phyloP scores from a whole-genome alignment of 2,113 vertebrate genomes.

The Petrocephalus zakoni region DNA sequence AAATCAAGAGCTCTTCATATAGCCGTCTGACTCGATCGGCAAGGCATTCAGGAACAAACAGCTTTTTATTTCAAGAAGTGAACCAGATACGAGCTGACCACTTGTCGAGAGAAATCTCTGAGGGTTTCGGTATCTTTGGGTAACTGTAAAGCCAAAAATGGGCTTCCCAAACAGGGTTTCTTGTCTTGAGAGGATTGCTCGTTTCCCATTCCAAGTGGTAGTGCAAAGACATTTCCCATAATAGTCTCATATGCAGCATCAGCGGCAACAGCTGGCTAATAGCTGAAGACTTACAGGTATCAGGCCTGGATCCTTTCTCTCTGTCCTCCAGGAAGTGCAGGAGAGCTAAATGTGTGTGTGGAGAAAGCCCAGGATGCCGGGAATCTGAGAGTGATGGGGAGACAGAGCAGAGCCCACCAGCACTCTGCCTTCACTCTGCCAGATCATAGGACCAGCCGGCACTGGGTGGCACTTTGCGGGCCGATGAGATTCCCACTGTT shows the following conservation, averaged over 20 bases:
- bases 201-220: neutral
- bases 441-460: neutral
- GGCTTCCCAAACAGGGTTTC: neutral
- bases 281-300: conserved; percentile 16
- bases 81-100: neutral
- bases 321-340: neutral
- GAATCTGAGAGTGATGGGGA: neutral
- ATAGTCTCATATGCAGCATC: neutral
- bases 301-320: conserved; percentile 21
- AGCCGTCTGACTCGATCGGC: neutral
- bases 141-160: neutral
- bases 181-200: conserved; percentile 16
- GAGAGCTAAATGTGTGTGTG: neutral
- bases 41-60: conserved; percentile 5
- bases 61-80: neutral
- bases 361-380: neutral
- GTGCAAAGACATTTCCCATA: neutral
- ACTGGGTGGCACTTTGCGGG: neutral
- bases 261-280: neutral
- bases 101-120: neutral
- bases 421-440: neutral
- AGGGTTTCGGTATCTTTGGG: neutral
- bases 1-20: neutral
- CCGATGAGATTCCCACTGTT: neutral
- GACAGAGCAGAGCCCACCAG: neutral